These are phyloP conservation scores for Actinernus sp. DNA, from an alignment of 92 coral and sea anemone genomes.

Conservation along the genomic window DNA sequence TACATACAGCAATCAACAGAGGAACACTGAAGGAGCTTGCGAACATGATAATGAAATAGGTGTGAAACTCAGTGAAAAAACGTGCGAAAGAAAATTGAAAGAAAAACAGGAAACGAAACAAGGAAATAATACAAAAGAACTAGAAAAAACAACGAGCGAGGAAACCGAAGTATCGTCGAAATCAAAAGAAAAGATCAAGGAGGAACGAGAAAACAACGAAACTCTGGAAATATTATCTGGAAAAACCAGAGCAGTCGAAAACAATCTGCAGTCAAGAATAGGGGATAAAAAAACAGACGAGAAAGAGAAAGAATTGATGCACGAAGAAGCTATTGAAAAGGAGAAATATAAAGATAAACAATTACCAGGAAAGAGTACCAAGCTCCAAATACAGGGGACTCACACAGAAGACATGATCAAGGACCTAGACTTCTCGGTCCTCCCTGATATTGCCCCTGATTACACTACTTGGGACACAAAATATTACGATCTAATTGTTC, in stretches of 20 bases:
- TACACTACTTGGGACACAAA: background rate
- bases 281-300: background rate
- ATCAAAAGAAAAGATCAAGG: background rate
- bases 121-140: background rate
- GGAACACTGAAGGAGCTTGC: no score
- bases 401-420: background rate
- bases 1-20: no score
- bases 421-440: background rate
- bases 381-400: no score
- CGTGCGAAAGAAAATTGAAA: background rate
- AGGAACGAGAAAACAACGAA: background rate
- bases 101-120: background rate
- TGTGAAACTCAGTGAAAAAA: background rate
- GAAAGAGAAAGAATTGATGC: background rate
- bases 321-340: background rate
- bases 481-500: background rate
- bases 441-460: background rate
- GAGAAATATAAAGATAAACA: no score
- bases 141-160: background rate
- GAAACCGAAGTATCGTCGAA: background rate
- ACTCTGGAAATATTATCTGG: background rate
- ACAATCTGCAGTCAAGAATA: background rate
- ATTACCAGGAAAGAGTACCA: no score
- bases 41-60: no score
- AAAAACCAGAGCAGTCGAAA: background rate